A percentile compares a stretch with the other conserved stretches of the same genome.
Evolutionary conservation across 92 coral and sea anemone genomes (phyloP).

Genomic region (Montipora capitata): DNA sequence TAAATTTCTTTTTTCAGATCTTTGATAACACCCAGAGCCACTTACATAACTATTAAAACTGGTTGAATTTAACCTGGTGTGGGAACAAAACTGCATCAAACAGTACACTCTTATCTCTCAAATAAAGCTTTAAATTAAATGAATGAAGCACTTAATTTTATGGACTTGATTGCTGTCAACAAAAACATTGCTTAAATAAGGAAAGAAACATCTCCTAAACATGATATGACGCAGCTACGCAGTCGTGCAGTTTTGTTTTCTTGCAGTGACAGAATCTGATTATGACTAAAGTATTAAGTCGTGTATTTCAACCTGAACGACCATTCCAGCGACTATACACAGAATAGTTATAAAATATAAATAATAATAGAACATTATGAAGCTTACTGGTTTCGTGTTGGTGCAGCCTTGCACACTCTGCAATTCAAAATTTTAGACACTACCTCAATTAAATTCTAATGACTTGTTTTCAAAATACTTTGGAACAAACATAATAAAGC

Average conservation of each 20-base stretch:
- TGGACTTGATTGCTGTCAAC: conserved; percentile 10
- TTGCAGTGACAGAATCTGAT: conserved; percentile 2
- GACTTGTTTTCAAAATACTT: too few species aligned
- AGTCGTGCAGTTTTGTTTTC: not conserved
- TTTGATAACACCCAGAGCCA: not conserved
- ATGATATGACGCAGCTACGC: not conserved
- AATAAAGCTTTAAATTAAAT: too few species aligned
- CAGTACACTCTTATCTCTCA: conserved; percentile 8
- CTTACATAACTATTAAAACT: not conserved
- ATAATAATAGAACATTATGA: not conserved
- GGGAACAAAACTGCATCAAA: not conserved
- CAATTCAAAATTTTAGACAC: conserved; percentile 6
- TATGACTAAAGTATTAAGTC: not conserved
- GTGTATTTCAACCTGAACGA: conserved; percentile 2
- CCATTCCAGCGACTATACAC: conserved; percentile 5
- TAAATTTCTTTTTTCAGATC: not conserved
- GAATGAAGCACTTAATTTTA: not conserved
- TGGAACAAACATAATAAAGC: too few species aligned
- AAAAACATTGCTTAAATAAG: conserved; percentile 18
- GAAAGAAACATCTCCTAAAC: conserved; percentile 1
- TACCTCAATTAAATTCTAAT: not conserved
- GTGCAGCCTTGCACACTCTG: not conserved
- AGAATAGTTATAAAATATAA: not conserved
- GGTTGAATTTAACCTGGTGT: conserved; percentile 2
- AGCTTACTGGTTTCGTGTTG: conserved; percentile 14